Percentiles rank a stretch among this genome's conserved stretches.
phyloP scores from a whole-genome alignment of 2,113 vertebrate species.

The Nothobranchius kuhntae region DNA sequence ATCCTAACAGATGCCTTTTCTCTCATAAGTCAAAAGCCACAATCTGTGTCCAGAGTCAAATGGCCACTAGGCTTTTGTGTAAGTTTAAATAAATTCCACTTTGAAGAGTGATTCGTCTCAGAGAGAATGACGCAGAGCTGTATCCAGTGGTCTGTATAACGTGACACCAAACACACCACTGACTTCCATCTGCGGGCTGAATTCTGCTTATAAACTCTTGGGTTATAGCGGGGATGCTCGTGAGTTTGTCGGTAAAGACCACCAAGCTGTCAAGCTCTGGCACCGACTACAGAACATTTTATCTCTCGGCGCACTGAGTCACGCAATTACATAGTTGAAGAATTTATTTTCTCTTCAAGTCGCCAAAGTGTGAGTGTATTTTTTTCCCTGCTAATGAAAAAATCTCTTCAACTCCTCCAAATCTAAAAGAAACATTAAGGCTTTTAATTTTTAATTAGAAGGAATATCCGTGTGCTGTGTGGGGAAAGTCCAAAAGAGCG shows the following conservation, averaged over 20 bases:
- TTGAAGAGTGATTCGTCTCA: constrained; percentile 36
- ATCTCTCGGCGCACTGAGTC: constrained; percentile 49
- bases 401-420: constrained; percentile 3
- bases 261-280: constrained; percentile 62
- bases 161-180: constrained; percentile 48
- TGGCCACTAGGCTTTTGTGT: constrained; percentile 48
- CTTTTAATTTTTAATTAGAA: neutral
- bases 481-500: constrained; percentile 8
- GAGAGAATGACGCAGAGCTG: constrained; percentile 35
- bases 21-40: constrained; percentile 28
- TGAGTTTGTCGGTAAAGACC: constrained; percentile 56
- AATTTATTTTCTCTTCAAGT: constrained; percentile 21
- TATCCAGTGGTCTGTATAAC: constrained; percentile 50
- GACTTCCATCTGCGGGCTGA: constrained; percentile 68
- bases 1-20: constrained; percentile 30
- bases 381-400: constrained; percentile 1
- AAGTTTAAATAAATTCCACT: constrained; percentile 48
- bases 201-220: constrained; percentile 62
- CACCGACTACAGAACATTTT: constrained; percentile 52
- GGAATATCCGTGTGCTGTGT: neutral
- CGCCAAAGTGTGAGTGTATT: neutral
- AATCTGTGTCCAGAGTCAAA: constrained; percentile 45
- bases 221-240: constrained; percentile 37
- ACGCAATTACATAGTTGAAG: constrained; percentile 25
- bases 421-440: constrained; percentile 1